Evolutionary conservation across 2,888 invertebrate species (phyloP), one percentile per base, ranked within the genome.

Genomic region (Anoplius nigerrimus): DNA sequence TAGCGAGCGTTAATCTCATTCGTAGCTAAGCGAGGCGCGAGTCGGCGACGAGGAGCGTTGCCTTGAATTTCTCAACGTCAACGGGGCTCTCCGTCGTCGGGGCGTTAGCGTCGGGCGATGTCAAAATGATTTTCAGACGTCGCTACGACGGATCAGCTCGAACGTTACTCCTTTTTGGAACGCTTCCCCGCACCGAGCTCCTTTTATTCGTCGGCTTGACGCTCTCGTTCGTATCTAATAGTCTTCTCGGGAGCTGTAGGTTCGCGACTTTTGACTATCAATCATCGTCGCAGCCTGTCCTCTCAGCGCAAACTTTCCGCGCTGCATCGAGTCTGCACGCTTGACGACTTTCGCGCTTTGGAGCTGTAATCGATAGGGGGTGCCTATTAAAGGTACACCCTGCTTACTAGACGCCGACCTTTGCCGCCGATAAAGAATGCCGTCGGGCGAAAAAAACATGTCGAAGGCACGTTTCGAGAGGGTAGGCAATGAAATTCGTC

Each of bases 181-280:
- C 11, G 11, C 11, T 13, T 43, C 18, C n/a, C 1, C 48, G 18
- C 11, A n/a, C 6, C 5, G 13, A 53, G 69, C 52, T 24, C 53
- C 68, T 75, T 68, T 77, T 68, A 62, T 64, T 70, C 70, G 18
- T n/a, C 64, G 16, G 43, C 42, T 27, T 53, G 72, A 61, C 70
- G 63, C 52, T 51, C 52, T 20, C 46, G 22, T 52, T 54, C 51
- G n/a, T n/a, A n/a, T 48, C 62, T 78, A 78, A 77, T 75, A 72
- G 68, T 45, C 51, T 21, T 46, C 22, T 64, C 61, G 69, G 56
- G 61, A 65, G 69, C 62, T 22, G 63, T 57, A 69, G 46, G 60
- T 16, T 8, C n/a, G 13, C 46, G 58, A 68, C 69, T 76, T 78
- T 74, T 70, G 62, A 69, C 74, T 70, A 78, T 79, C 78, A 79